Conservation (phyloP, 2,797 vertebrate species). For the Leptoclinus maculatus region DNA sequence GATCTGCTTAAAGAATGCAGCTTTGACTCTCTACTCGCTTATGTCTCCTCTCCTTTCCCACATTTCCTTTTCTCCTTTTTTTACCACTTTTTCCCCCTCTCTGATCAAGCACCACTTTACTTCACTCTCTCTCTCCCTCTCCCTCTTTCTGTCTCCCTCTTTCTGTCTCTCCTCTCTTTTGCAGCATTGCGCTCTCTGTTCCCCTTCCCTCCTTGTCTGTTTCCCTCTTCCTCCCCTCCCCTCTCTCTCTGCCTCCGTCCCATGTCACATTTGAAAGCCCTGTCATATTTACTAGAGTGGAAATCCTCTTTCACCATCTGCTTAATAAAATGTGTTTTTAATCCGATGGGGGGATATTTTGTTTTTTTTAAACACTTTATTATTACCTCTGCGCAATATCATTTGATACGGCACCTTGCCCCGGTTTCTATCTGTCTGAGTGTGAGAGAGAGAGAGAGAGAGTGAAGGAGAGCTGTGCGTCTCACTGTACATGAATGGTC, state of each 20-base stretch:
- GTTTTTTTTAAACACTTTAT: constrained; percentile 78
- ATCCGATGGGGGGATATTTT: constrained; percentile 85
- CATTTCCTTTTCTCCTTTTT: constrained; percentile 37
- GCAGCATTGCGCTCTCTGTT: constrained; percentile 44
- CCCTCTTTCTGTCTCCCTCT: neutral
- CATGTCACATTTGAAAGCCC: constrained; percentile 81
- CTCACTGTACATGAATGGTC: constrained; percentile 26
- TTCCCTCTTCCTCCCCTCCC: constrained; percentile 31
- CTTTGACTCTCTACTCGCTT: constrained; percentile 84
- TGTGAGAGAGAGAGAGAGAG: constrained; percentile 20
- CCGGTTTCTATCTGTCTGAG: constrained; percentile 62
- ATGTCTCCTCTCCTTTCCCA: constrained; percentile 58
- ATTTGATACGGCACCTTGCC: constrained; percentile 73
- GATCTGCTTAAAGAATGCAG: constrained; percentile 99
- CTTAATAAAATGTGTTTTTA: constrained; percentile 97
- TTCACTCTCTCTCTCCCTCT: constrained; percentile 5
- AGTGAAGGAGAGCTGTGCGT: constrained; percentile 44
- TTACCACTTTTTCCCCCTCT: constrained; percentile 25
- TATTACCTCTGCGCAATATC: constrained; percentile 78
- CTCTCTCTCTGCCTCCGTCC: constrained; percentile 46
- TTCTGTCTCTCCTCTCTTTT: constrained; percentile 30
- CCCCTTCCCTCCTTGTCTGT: constrained; percentile 49
- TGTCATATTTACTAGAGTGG: constrained; percentile 90
- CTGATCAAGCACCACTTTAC: constrained; percentile 69
- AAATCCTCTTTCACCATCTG: constrained; percentile 91